Evolutionary conservation across 2,113 vertebrate genomes (phyloP), one percentile per base, ranked within the genome.

Genomic region (Phyllopteryx taeniolatus): DNA sequence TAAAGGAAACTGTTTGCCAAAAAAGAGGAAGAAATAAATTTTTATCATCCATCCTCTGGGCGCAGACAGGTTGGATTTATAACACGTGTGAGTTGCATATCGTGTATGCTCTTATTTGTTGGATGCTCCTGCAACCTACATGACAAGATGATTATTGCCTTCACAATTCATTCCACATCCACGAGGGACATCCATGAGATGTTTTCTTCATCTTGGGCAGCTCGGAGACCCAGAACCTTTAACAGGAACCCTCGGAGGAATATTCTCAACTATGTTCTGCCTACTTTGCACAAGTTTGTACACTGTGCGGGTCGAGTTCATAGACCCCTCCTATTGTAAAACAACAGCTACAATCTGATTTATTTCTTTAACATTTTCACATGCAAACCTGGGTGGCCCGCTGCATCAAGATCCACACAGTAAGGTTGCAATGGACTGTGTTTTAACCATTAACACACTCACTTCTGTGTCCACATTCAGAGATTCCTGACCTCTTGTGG

Each of bases 61-160:
- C 73, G 79, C 76, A 83, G 74, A 85, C 74, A 73, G 78, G 68
- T 80, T 78, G 79, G 72, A 70, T 87, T 85, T 83, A 81, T 56
- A 70, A 57, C 76, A 62, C 63, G 0, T 60, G 69, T 70, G 79
- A 82, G 80, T 51, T 70, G 31, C 20, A 70, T 65, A 49, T 62
- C 42, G 31, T 11, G 54, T 35, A 70, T 54, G 47, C 1, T 9
- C 54, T 66, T 42, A 71, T 60, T 53, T 60, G 65, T 51, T 15
- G 11, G 57, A 79, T 64, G 62, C 51, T 80, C 27, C 33, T 72
- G 68, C 63, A 63, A 57, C 57, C 67, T 8, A 12, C 43, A 60
- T 76, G 44, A 71, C 54, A 69, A 69, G 57, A 67, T 17, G 42
- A 78, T 78, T 71, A 59, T 72, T 60, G 43, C 57, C 11, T 71